Evolutionary conservation across 2,113 vertebrate species (phyloP), one percentile per base, ranked within the genome.

Genomic region (Tenrec ecaudatus): DNA sequence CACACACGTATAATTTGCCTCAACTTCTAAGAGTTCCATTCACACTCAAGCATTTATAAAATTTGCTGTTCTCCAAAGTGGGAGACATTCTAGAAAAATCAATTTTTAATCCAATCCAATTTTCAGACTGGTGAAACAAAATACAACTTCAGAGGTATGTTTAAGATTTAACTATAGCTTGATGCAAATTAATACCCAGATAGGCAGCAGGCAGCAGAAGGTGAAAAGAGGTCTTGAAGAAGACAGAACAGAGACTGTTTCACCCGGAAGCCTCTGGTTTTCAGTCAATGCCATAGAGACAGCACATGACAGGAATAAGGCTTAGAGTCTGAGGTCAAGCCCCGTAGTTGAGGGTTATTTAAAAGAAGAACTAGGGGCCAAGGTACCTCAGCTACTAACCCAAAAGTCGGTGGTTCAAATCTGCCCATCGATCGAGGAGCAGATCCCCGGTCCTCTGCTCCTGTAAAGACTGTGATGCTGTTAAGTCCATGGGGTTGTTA

Each of bases 81-180:
- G 64, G 95, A 93, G 85, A 60, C 62, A 86, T 40, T 29, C 71
- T 96, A 53, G 88, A 84, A 91, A 95, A 94, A 94, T 89, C 88
- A 90, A 92, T 95, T 94, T 96, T 94, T 90, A 95, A 88, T 90
- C 71, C 88, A 60, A 75, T 92, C 86, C 71, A 69, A 20, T 91
- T 95, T 60, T 95, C 93, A 87, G 66, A 95, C 93, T 92, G 93
- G 76, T 95, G 79, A 95, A 94, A 82, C n/a, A 76, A 82, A 93
- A 82, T 95, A 90, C 93, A 86, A 93, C 95, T 92, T 94, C 73
- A 38, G 80, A 93, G 90, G 43, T 88, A 81, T 71, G 66, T 94
- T 95, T 93, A 91, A 94, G 88, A 77, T 92, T 87, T 94, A 96
- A 83, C 92, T 25, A 57, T 78, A 82, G 82, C 76, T 92, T 77